Base-by-base conservation (phyloP, 2,888 invertebrate genomes). In the Blastobasis lacticolella region DNA sequence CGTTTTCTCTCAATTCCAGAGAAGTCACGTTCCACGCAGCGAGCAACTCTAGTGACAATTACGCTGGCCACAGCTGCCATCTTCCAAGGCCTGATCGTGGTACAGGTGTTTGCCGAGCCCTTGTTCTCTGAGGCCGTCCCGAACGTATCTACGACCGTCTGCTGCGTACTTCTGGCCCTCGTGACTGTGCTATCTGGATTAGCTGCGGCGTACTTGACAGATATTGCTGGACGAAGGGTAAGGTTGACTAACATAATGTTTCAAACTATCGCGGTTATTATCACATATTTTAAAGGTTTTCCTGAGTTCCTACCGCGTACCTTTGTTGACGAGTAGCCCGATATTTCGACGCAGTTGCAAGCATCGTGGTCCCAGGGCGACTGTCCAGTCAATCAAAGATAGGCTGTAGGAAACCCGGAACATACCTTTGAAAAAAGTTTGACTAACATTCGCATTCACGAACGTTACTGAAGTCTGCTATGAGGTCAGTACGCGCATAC, bases 41-140 rank as follows among this genome's bases (percentile, higher is more conserved):
- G 64, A 3, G 78, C 77, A 0, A 57, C 83, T n/a, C 10, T 66
- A 3, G 57, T 81, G 0, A 58, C 60, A 1, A 40, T 80, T 0
- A 58, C 63, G 0, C 57, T 83, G 4, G 63, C 71, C 52, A 73
- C 75, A 0, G 61, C 74, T 0, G 62, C 73, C 23, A 69, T 78
- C 10, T 80, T 79, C 63, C 81, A 85, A 72, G 85, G 85, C 0
- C 52, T 81, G 0, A 64, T 81, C 0, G 74, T 75, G 0, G 61
- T 84, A 0, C 79, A 81, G 55, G 82, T 84, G 40, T 84, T 80
- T 53, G 82, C 84, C 0, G 74, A 73, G 6, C 78, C 79, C 0
- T 53, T 84, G 40, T 84, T 84, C 53, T 54, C 54, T 0, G 66
- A 75, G 48, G 79, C 79, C 0, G 64, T 80, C 0, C 81, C 82